Percentiles rank a stretch among this genome's conserved stretches.
These are phyloP conservation scores for Chironomus tepperi DNA, from an alignment of 1,140 invertebrate species.

Conservation along the genomic window DNA sequence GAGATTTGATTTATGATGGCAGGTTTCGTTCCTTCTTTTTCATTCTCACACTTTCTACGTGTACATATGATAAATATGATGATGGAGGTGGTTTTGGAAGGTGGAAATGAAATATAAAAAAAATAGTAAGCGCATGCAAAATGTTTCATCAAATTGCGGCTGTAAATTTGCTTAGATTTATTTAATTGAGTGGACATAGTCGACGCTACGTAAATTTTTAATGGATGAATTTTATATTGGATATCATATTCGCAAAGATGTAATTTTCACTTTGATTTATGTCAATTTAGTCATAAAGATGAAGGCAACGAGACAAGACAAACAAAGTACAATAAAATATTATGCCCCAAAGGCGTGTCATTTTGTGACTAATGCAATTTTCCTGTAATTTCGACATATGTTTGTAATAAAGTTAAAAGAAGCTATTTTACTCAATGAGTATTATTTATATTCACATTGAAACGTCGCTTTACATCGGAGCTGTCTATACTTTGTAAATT, in stretches of 20 bases:
- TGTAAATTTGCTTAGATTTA: conserved; percentile 6
- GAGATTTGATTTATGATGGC: conserved; percentile 12
- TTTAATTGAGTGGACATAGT: background rate
- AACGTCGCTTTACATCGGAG: no score
- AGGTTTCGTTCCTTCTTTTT: background rate
- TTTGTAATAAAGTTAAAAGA: background rate
- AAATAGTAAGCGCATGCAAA: background rate
- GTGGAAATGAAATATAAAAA: no score
- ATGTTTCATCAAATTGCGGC: background rate
- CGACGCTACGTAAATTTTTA: background rate
- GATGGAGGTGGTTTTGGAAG: background rate
- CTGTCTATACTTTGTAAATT: no score
- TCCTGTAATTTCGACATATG: background rate
- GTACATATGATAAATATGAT: background rate
- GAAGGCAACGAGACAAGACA: background rate
- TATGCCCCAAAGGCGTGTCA: background rate
- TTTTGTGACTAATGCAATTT: background rate
- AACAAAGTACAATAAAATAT: background rate
- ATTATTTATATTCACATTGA: no score
- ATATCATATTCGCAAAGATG: background rate
- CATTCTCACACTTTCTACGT: no score
- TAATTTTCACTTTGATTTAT: background rate
- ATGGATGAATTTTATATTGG: no score
- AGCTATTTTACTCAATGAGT: no score
- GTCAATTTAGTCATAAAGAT: background rate